phyloP scores from a whole-genome alignment of 2,888 invertebrate genomes.

The Oegoconia quadripuncta region DNA sequence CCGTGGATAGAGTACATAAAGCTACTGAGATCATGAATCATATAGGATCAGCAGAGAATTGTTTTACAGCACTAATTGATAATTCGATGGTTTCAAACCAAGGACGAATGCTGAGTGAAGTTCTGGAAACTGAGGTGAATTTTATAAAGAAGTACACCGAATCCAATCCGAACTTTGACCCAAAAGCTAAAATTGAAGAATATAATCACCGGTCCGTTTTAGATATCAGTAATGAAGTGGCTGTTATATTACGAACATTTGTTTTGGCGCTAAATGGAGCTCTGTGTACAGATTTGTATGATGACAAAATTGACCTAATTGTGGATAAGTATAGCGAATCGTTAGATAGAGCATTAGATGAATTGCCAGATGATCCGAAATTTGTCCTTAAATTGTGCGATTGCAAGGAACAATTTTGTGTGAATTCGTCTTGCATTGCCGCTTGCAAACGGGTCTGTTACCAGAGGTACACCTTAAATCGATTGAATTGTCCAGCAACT shows the following conservation, averaged over 20 bases:
- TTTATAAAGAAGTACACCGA: constrained; percentile 34
- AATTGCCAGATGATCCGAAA: not conserved
- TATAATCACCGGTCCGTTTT: constrained; percentile 16
- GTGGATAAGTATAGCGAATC: constrained; percentile 16
- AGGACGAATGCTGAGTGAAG: constrained; percentile 31
- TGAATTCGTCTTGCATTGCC: constrained; percentile 30
- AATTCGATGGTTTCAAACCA: constrained; percentile 30
- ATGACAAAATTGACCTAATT: constrained; percentile 10
- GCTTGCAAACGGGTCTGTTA: constrained; percentile 48
- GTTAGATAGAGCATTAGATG: constrained; percentile 7
- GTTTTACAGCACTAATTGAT: constrained; percentile 28
- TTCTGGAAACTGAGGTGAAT: constrained; percentile 38
- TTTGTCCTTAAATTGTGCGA: constrained; percentile 25
- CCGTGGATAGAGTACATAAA: constrained; percentile 31
- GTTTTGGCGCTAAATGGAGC: constrained; percentile 36
- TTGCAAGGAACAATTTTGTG: constrained; percentile 40
- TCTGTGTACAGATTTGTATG: constrained; percentile 32
- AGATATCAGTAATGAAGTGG: constrained; percentile 35
- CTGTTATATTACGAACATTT: constrained; percentile 38
- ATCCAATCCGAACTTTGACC: constrained; percentile 5
- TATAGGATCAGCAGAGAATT: constrained; percentile 36
- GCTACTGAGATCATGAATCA: constrained; percentile 34
- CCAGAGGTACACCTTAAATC: constrained; percentile 41
- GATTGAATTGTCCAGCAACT: constrained; percentile 47
- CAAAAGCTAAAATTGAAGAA: constrained; percentile 1